Base-by-base conservation (phyloP, 2,888 invertebrate genomes). In the Diaprepes abbreviatus region DNA sequence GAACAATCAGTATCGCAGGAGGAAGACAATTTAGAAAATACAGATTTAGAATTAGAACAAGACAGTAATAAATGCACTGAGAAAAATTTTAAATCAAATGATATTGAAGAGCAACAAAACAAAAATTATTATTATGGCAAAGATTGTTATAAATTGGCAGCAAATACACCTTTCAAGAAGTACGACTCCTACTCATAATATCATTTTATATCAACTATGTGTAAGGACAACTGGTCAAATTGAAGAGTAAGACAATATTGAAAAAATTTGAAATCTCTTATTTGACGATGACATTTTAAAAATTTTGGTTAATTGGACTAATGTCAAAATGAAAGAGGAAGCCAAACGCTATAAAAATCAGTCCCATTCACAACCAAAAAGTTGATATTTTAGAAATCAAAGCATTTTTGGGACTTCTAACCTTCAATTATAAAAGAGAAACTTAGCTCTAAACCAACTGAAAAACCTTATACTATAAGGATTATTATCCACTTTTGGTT, bases 291-390 rank as follows among this genome's bases (percentile, higher is more conserved):
- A 36, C 2, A 36, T 36, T n/a, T 3, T 36, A 36, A 36, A 36
- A 36, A 36, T 36, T 2, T 36, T 36, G 36, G 36, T 36, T 36
- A 6, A 14, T 36, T 36, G 12, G 36, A 36, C 12, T 12, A 36
- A 36, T 36, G 14, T n/a, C 6, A 36, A 36, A 36, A 14, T 36
- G 6, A 36, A 36, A 36, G 12, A 36, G 2, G 36, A 3, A 12
- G 14, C 36, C 36, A 36, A 36, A 36, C 36, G 36, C 36, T 36
- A 36, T 36, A 36, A 36, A 14, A 36, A 36, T 12, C 36, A 36
- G 14, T 36, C 36, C 36, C 36, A 14, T n/a, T 36, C 36, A 12
- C 36, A 36, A 2, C 14, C 14, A 36, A 36, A 36, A 36, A 36
- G 33, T n/a, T 33, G 33, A 33, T 33, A 36, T 36, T 36, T 36